Base-by-base conservation (phyloP, 2,888 invertebrate species). In the Unio delphinus region DNA sequence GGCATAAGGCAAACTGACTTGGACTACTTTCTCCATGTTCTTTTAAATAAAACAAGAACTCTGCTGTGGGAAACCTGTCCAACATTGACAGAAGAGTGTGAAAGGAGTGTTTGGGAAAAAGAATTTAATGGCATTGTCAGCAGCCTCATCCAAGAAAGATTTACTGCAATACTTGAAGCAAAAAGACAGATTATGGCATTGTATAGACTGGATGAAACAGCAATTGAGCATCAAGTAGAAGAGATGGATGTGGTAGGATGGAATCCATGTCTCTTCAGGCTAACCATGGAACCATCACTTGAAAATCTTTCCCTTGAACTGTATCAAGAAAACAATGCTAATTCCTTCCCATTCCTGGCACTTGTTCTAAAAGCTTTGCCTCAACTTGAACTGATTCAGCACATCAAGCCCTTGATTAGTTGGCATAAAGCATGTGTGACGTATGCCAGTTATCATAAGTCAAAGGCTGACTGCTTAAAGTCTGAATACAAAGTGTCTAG, bases 391-490 rank as follows among this genome's bases (percentile, higher is more conserved):
- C 54, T 77, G 4, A 74, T 73, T 62, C 61, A 70, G 26, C 68
- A 74, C 54, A 70, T 81, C 4, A 59, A 65, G 15, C 55, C 64
- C 11, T 71, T 81, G 18, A 34, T 81, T 5, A 75, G 70, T n/a
- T 81, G 80, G 80, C 79, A 81, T 56, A 34, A 75, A 56, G 26
- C 72, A 34, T 69, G 69, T 23, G 71, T 76, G 15, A 54, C 72
- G 34, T 68, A 67, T 62, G 67, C 67, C 30, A 78, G 72, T 64
- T 81, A 77, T 67, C 72, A 67, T 30, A 68, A 79, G 61, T 74
- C 73, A 61, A 75, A 72, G 61, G 66, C 68, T 2, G 69, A 74
- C 23, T 81, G 75, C 58, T 61, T 70, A 60, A 69, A 73, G 23
- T 6, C 64, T 26, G 45, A 3, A 3, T 45, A 45, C 45, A 65